Percentiles rank a stretch among this genome's conserved stretches.
phyloP scores from a whole-genome alignment of 2,113 vertebrate genomes.

The Scomber japonicus region DNA sequence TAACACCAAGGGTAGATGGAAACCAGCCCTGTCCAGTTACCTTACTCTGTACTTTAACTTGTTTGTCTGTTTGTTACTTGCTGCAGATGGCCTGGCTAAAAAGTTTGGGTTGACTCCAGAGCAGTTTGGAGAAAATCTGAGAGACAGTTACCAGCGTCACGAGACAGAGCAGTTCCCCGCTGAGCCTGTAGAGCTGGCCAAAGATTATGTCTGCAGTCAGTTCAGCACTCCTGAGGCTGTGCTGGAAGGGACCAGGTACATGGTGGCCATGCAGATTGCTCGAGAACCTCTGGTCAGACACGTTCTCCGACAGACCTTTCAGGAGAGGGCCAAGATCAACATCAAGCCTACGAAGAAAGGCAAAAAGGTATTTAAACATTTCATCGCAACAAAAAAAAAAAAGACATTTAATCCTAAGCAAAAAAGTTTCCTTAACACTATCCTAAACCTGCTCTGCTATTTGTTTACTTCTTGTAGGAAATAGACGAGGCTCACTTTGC shows the following conservation, averaged over 20 bases:
- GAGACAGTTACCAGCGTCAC: constrained; percentile 98
- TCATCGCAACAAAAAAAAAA: neutral
- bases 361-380: constrained; percentile 89
- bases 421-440: neutral
- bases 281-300: constrained; percentile 97
- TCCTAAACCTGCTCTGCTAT: neutral
- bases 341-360: constrained; percentile 97
- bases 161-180: constrained; percentile 99
- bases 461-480: constrained; percentile 83
- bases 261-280: constrained; percentile 98
- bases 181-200: constrained; percentile 95
- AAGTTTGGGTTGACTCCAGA: constrained; percentile 99
- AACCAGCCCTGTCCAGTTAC: neutral
- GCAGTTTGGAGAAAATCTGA: constrained; percentile 97
- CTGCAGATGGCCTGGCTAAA: constrained; percentile 95
- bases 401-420: rapidly evolving
- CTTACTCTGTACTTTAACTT: neutral
- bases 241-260: constrained; percentile 96
- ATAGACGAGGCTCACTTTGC: constrained; percentile 96
- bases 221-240: constrained; percentile 93
- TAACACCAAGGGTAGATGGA: neutral
- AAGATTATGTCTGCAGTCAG: constrained; percentile 98
- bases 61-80: neutral
- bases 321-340: constrained; percentile 97
- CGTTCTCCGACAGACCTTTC: constrained; percentile 96